Percentiles rank a stretch among this genome's conserved stretches.
phyloP scores from a whole-genome alignment of 1,140 invertebrate species.

The Lasioglossum baleicum region DNA sequence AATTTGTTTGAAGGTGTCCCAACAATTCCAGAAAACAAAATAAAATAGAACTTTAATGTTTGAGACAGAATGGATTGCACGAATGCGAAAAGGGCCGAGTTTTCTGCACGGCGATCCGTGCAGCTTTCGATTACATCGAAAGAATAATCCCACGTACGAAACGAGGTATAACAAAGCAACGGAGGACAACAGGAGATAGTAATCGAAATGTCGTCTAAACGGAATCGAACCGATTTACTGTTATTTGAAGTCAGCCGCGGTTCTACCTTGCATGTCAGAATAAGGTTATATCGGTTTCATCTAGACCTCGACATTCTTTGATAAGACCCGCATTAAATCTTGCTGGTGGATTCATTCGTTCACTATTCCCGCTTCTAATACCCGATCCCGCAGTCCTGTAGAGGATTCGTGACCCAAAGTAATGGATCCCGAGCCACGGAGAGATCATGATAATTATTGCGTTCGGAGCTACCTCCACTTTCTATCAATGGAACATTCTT shows the following conservation, averaged over 20 bases:
- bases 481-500: constrained; percentile 56
- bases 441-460: constrained; percentile 78
- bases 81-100: neutral
- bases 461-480: constrained; percentile 71
- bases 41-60: too few species aligned
- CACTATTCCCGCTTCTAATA: constrained; percentile 64
- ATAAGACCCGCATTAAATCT: constrained; percentile 64
- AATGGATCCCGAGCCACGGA: constrained; percentile 52
- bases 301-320: constrained; percentile 60
- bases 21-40: too few species aligned
- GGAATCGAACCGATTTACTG: constrained; percentile 62
- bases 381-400: constrained; percentile 63
- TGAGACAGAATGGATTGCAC: neutral
- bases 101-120: neutral
- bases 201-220: constrained; percentile 61
- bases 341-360: constrained; percentile 53
- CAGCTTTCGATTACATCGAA: neutral
- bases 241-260: constrained; percentile 55
- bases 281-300: constrained; percentile 58
- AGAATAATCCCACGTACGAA: constrained; percentile 19
- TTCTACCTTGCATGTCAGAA: constrained; percentile 53
- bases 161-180: constrained; percentile 17
- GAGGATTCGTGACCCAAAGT: constrained; percentile 57
- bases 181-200: constrained; percentile 44
- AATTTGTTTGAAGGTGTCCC: too few species aligned